Conservation (phyloP, 2,888 invertebrate genomes). For the Barypeithes pellucidus region DNA sequence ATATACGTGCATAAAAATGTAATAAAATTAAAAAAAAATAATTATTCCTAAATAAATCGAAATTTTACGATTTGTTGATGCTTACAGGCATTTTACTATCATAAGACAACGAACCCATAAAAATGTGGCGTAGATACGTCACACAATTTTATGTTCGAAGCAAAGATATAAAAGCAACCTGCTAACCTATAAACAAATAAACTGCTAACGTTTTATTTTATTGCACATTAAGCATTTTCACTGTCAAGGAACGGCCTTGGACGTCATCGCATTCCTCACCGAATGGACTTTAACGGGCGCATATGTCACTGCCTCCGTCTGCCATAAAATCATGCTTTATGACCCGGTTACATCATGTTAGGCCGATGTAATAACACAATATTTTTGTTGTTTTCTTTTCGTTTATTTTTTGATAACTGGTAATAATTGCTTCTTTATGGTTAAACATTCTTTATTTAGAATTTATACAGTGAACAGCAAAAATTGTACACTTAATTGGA, state of each 20-base stretch:
- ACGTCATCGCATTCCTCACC: conserved; percentile 56
- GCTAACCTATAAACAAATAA: conserved; percentile 57
- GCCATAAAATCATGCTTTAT: conserved; percentile 71
- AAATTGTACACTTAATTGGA: no score
- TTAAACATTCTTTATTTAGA: no score
- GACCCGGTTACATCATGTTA: conserved; percentile 67
- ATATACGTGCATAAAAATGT: not conserved
- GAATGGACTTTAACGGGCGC: conserved; percentile 66
- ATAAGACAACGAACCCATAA: conserved; percentile 52
- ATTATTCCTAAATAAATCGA: conserved; percentile 15
- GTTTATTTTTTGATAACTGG: conserved; percentile 19
- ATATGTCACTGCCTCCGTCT: conserved; percentile 66
- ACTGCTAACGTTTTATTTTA: conserved; percentile 59
- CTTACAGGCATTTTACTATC: conserved; percentile 42
- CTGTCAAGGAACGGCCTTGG: conserved; percentile 70
- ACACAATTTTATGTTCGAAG: conserved; percentile 49
- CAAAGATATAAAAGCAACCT: conserved; percentile 53
- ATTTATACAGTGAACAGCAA: no score
- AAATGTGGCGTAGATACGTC: conserved; percentile 53
- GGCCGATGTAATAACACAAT: conserved; percentile 39
- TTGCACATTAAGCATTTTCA: conserved; percentile 66
- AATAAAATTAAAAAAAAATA: not conserved
- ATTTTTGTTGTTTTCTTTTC: conserved; percentile 32
- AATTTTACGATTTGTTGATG: conserved; percentile 41
- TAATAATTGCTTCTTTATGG: conserved; percentile 7